Evolutionary conservation across 1,140 invertebrate genomes (phyloP).

Genomic region (Sipha flava): DNA sequence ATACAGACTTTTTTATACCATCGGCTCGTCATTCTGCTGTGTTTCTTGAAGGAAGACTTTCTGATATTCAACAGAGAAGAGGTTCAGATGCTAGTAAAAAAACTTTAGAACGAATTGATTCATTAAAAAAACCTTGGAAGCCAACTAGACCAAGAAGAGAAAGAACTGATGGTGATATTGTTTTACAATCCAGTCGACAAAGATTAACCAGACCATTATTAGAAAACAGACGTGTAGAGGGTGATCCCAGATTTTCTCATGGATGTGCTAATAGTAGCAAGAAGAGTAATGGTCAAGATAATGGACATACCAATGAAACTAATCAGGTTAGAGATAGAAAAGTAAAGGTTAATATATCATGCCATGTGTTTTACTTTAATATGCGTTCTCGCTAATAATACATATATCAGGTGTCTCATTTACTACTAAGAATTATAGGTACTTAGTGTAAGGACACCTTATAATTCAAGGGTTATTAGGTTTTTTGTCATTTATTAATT

Average conservation of each 20-base stretch:
- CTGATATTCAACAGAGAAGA: constrained; percentile 43
- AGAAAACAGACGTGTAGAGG: constrained; percentile 46
- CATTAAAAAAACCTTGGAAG: constrained; percentile 34
- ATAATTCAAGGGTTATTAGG: background rate
- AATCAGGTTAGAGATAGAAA: constrained; percentile 30
- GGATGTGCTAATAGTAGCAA: constrained; percentile 11
- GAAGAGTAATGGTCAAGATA: constrained; percentile 16
- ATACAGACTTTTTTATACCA: constrained; percentile 61
- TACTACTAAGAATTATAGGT: background rate
- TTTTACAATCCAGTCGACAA: constrained; percentile 48
- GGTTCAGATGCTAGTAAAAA: constrained; percentile 30
- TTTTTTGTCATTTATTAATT: constrained; percentile 13
- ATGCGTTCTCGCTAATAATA: constrained; percentile 22
- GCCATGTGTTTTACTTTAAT: constrained; percentile 29
- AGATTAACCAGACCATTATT: constrained; percentile 44
- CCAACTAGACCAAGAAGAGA: constrained; percentile 60
- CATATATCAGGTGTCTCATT: constrained; percentile 10
- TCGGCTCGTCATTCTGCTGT: constrained; percentile 66
- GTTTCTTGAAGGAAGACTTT: constrained; percentile 53
- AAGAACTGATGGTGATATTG: constrained; percentile 77
- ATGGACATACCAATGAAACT: constrained; percentile 20
- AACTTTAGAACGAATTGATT: constrained; percentile 14
- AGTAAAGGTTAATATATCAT: constrained; percentile 28
- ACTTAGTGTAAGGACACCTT: constrained; percentile 1
- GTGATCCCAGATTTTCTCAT: constrained; percentile 34